Conservation (phyloP, 2,888 invertebrate genomes). For the Rhopalosiphum nymphaeae region DNA sequence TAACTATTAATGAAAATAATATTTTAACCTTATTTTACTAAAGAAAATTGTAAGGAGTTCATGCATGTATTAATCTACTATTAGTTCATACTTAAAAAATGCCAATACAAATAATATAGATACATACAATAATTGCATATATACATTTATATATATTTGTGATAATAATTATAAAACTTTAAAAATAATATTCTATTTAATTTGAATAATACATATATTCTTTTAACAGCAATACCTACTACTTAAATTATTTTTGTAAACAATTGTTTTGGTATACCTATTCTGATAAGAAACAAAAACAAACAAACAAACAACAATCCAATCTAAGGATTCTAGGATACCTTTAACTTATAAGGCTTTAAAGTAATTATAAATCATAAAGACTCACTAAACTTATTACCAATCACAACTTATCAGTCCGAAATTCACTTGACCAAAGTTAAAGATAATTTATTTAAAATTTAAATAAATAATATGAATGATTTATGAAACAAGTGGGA, state of each 20-base stretch:
- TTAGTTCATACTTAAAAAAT: background rate
- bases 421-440: background rate
- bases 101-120: background rate
- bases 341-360: no score
- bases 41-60: background rate
- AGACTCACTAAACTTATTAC: background rate
- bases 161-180: no score
- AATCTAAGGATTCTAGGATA: background rate
- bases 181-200: background rate
- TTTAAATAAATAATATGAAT: background rate
- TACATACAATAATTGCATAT: background rate
- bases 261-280: background rate
- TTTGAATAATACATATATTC: background rate
- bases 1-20: conserved; percentile 1
- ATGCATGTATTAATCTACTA: background rate
- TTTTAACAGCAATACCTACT: background rate
- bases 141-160: background rate
- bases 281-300: background rate
- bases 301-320: background rate
- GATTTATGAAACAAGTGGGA: background rate
- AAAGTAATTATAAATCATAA: background rate
- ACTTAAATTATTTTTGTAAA: background rate
- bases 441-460: background rate
- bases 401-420: background rate
- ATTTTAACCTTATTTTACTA: no score